Evolutionary conservation across 1,140 invertebrate species (phyloP), one percentile per base, ranked within the genome.

Genomic region (Popillia japonica): DNA sequence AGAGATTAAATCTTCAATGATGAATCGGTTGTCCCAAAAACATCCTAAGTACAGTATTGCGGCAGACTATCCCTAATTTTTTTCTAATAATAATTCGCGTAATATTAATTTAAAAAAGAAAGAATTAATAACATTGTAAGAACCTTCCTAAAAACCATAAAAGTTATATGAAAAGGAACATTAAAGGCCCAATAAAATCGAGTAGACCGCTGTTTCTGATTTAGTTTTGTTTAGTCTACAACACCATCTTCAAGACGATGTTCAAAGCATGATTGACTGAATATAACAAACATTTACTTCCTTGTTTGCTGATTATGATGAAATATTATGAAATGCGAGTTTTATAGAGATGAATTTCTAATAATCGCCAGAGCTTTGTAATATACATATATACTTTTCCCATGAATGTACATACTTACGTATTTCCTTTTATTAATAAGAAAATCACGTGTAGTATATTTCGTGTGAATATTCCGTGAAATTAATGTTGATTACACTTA

Each of bases 191-290:
- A 55, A 55, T 55, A 55, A 55, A 55, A 55, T 55, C 48, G n/a
- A 55, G 11, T n/a, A 55, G 14, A 17, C 48, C 48, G 14, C 2
- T 55, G 48, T 17, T 55, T 55, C 48, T 17, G 48, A 55, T n/a
- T 55, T 55, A 55, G 14, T 55, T 55, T 55, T 55, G 48, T 55
- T 55, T 55, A 55, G 48, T 55, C 48, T 55, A 55, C 48, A 55
- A n/a, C 48, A 55, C 48, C 48, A 55, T 55, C 48, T 55, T 17
- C 48, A 14, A 14, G 14, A 55, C 17, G 17, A 3, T 17, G 48
- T 55, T 17, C 48, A 20, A 55, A 55, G 6, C 48, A n/a, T 55
- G 48, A 55, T 55, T 55, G 48, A 55, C 48, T 55, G 48, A 55
- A 55, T 55, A 17, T 55, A 55, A n/a, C 48, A 55, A 55, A 55